phyloP scores from a whole-genome alignment of 2,797 vertebrate genomes.

The Carduelis carduelis region DNA sequence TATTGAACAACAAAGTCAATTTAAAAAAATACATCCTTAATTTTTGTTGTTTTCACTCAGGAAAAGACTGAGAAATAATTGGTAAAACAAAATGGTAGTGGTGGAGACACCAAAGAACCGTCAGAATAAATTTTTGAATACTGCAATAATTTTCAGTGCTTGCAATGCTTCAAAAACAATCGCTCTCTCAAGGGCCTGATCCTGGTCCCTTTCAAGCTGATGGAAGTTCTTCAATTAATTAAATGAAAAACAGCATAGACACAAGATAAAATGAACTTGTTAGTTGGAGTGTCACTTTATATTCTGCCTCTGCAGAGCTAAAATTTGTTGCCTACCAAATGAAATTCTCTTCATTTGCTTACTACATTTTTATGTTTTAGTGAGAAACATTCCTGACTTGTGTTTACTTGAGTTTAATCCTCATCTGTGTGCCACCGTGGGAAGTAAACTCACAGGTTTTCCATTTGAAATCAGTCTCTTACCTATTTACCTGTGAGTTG shows the following conservation, averaged over 20 bases:
- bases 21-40: not conserved
- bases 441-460: not conserved
- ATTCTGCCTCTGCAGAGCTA: not conserved
- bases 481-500: not conserved
- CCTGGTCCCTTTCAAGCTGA: not conserved
- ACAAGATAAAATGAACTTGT: not conserved
- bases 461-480: not conserved
- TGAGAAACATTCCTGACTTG: not conserved
- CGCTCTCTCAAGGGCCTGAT: not conserved
- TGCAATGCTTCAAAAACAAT: constrained; percentile 24
- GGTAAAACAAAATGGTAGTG: not conserved
- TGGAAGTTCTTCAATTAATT: constrained; percentile 3
- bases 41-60: constrained; percentile 19
- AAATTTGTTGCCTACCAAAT: not conserved
- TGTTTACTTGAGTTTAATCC: not conserved
- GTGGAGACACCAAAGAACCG: not conserved
- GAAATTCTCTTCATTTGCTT: not conserved
- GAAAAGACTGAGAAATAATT: constrained; percentile 38
- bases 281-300: not conserved
- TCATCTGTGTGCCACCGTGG: too few species aligned
- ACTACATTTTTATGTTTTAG: not conserved
- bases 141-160: not conserved
- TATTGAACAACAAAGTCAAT: not conserved
- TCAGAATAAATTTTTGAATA: not conserved
- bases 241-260: not conserved